Percentiles rank a stretch among this genome's conserved stretches.
phyloP scores from a whole-genome alignment of 2,888 invertebrate genomes.

The Hypselothyrea guttata region DNA sequence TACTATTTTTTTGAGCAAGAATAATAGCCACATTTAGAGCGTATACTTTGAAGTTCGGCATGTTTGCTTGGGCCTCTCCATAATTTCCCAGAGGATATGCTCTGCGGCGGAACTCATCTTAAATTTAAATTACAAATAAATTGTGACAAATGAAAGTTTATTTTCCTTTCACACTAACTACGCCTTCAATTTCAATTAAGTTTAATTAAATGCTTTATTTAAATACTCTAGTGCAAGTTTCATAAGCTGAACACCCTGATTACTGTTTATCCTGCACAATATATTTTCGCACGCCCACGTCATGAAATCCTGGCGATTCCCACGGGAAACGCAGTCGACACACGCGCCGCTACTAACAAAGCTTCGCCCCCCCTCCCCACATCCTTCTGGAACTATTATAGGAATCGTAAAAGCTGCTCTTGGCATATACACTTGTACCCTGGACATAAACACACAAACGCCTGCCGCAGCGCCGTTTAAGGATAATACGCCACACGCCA shows the following conservation, averaged over 20 bases:
- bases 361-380: slow-evolving; percentile 9
- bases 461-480: slow-evolving; percentile 67
- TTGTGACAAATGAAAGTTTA: no score
- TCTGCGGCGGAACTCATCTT: no score
- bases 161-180: slow-evolving; percentile 59
- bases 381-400: neutral
- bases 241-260: slow-evolving; percentile 15
- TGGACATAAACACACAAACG: slow-evolving; percentile 50
- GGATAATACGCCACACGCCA: slow-evolving; percentile 71
- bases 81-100: no score
- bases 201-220: neutral
- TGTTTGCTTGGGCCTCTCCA: no score
- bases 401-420: slow-evolving; percentile 52
- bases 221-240: neutral
- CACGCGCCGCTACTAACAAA: slow-evolving; percentile 39
- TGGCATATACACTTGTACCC: slow-evolving; percentile 60
- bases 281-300: slow-evolving; percentile 65
- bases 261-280: neutral
- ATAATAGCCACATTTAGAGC: no score
- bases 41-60: no score
- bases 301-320: slow-evolving; percentile 51
- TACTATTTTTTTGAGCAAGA: no score
- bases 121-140: no score
- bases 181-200: neutral
- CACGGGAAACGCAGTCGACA: slow-evolving; percentile 60